These are phyloP conservation scores for Subanguina moxae DNA, from an alignment of 1,140 invertebrate species.

Conservation along the genomic window DNA sequence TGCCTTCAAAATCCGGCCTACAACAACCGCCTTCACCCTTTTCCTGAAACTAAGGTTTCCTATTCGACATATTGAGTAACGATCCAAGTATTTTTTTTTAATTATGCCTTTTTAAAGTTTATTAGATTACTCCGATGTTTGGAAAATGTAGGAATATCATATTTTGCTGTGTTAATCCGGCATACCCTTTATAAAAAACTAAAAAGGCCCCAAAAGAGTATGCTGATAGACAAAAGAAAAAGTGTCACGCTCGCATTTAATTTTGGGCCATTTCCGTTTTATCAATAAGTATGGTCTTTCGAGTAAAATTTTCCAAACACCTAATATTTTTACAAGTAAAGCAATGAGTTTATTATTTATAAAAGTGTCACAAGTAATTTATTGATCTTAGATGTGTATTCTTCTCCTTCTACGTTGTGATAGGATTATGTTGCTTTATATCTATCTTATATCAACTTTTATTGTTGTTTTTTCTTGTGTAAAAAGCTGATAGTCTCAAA, in stretches of 20 bases:
- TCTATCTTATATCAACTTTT: not conserved
- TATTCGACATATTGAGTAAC: not conserved
- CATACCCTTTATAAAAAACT: no score
- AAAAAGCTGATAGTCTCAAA: not conserved
- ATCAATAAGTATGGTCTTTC: no score
- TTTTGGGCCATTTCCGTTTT: no score
- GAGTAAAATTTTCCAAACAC: no score
- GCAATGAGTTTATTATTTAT: not conserved
- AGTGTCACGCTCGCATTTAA: no score
- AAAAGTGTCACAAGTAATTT: not conserved
- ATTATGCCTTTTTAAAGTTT: constrained; percentile 1
- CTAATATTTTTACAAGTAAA: not conserved
- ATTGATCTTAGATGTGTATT: not conserved
- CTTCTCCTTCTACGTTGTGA: not conserved
- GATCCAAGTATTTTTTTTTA: not conserved
- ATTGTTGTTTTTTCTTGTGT: not conserved
- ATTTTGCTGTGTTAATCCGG: no score
- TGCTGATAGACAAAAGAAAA: no score
- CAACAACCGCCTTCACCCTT: constrained; percentile 8
- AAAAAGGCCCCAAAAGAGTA: no score
- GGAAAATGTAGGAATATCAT: no score
- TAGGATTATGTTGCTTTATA: not conserved
- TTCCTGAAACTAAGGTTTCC: constrained; percentile 3
- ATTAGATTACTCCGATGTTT: no score
- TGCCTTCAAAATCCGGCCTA: constrained; percentile 10